Conservation (phyloP, 2,888 invertebrate species). For the Blomia tropicalis region DNA sequence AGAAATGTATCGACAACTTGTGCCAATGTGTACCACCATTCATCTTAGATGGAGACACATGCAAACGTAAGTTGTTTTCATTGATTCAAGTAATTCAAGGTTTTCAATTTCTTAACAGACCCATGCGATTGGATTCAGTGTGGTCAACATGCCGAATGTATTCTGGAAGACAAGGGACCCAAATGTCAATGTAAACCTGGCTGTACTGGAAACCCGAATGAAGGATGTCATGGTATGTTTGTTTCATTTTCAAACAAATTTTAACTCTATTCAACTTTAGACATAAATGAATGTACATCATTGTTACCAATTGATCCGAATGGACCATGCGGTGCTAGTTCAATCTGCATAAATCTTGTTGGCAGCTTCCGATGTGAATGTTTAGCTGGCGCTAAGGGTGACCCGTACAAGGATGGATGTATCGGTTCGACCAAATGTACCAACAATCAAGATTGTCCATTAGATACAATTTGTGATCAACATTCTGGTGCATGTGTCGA, state of each 20-base stretch:
- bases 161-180: constrained; percentile 26
- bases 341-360: constrained; percentile 61
- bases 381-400: constrained; percentile 31
- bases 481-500: constrained; percentile 46
- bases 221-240: constrained; percentile 48
- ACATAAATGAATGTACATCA: constrained; percentile 59
- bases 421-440: constrained; percentile 43
- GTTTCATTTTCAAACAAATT: background rate
- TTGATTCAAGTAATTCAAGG: background rate
- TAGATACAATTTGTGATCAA: constrained; percentile 53
- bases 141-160: constrained; percentile 54
- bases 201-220: constrained; percentile 66
- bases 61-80: constrained; percentile 49
- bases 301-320: constrained; percentile 30
- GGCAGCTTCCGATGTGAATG: constrained; percentile 43
- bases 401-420: constrained; percentile 30
- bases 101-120: too few species aligned
- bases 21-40: constrained; percentile 80
- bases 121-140: constrained; percentile 73
- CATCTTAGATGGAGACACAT: constrained; percentile 60
- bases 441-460: constrained; percentile 59
- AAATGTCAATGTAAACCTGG: constrained; percentile 41
- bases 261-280: constrained; percentile 34
- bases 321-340: constrained; percentile 65
- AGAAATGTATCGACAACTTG: constrained; percentile 76